Base-by-base conservation (phyloP, 2,113 vertebrate species). In the Saguinus midas region DNA sequence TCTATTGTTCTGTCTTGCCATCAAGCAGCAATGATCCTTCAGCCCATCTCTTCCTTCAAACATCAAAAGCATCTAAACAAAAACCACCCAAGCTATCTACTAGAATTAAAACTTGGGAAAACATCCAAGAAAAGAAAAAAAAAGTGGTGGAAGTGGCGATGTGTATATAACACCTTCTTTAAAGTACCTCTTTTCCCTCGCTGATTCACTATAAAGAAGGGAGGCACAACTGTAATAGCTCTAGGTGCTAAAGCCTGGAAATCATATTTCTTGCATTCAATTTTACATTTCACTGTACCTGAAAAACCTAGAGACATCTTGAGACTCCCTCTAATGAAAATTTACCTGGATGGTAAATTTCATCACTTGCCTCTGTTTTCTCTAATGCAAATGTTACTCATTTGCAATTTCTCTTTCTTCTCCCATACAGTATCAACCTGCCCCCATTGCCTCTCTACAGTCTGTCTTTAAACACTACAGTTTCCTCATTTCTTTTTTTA, bases 331-430 rank as follows among this genome's bases (percentile, higher is more conserved):
- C 57, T 72, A 61, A 92, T 87, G 80, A 90, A 90, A 95, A 94
- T 94, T 81, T 90, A 92, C 95, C 96, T 96, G 88, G 29, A 43
- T 32, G 78, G 82, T 68, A 57, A 40, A 40, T 40, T 40, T 45
- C 72, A 66, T 82, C 64, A 61, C 81, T 70, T 91, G 50, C 90
- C 87, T 90, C 89, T 68, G 27, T 92, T 80, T 94, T 80, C 94
- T 87, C 94, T 72, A 50, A 95, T 50, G 80, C 70, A 45, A 79
- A 96, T 35, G 57, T 76, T 79, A 76, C 68, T 93, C 29, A 20
- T 96, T 97, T 96, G 94, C 85, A 43, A 84, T 96, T 92, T 95
- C 72, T 87, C 87, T 81, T 91, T 96, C 90, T 92, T 92, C 79
- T 95, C 55, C 68, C 87, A 35, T 23, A 64, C 10, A 66, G 76